These are phyloP conservation scores for Anolis carolinensis DNA, from an alignment of 2,113 vertebrate species.

Conservation along the genomic window DNA sequence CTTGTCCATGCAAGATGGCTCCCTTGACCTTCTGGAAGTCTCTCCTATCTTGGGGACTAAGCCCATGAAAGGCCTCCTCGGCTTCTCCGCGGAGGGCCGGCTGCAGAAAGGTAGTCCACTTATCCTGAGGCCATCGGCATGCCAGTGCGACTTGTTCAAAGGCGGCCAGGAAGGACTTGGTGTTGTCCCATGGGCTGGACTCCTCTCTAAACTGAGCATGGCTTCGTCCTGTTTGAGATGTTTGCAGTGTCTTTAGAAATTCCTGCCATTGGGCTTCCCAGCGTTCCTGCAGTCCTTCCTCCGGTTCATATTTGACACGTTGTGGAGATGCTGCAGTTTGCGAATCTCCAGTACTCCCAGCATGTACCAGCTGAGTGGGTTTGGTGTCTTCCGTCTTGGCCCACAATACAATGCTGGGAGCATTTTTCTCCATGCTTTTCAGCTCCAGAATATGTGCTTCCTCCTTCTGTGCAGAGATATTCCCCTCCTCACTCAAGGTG, in stretches of 20 bases:
- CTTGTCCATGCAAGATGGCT: neutral
- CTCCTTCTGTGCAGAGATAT: neutral
- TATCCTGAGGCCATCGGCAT: neutral
- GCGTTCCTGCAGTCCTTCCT: neutral
- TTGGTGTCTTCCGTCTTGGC: neutral
- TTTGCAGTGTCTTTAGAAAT: neutral
- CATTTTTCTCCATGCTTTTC: neutral
- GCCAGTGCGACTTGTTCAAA: neutral
- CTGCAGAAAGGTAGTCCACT: neutral
- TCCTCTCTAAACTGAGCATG: neutral
- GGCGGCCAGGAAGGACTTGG: neutral
- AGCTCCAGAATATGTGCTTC: neutral
- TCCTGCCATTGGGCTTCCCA: neutral
- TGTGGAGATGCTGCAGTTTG: neutral
- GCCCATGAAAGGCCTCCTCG: neutral
- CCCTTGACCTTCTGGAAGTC: conserved; percentile 1
- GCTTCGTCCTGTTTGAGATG: neutral
- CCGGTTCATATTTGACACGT: neutral
- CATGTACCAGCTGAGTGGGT: neutral
- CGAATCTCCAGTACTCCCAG: neutral
- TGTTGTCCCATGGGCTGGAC: neutral
- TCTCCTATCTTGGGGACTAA: neutral
- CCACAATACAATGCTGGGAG: neutral
- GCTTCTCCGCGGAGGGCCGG: neutral
- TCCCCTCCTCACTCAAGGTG: too few relatives aligned